Conservation (phyloP, 2,113 vertebrate genomes). For the Lycocorax pyrrhopterus region DNA sequence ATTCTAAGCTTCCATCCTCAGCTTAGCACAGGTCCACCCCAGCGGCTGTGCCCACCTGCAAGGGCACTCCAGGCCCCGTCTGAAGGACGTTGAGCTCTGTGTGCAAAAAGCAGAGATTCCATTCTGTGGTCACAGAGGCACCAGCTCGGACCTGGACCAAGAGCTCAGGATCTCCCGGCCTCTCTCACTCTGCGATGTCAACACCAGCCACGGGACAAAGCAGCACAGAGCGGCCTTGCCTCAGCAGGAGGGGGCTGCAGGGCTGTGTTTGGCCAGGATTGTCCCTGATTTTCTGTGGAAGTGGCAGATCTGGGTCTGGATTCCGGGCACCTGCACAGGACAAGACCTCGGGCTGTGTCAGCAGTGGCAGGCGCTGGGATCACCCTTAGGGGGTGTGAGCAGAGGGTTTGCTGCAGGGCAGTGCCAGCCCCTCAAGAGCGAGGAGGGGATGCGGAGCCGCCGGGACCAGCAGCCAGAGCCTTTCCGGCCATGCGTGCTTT, state of each 20-base stretch:
- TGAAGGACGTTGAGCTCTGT: accelerated
- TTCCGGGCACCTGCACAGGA: not conserved
- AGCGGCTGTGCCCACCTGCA: not conserved
- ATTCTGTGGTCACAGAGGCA: not conserved
- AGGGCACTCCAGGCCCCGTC: not conserved
- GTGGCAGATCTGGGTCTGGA: not conserved
- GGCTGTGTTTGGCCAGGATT: not conserved
- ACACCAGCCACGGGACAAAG: not conserved
- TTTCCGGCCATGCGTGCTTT: not conserved
- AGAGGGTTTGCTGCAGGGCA: not conserved
- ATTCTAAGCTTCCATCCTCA: not conserved
- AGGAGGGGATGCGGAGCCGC: not conserved
- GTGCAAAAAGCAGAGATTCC: not conserved
- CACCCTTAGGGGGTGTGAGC: accelerated
- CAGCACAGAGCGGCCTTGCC: not conserved
- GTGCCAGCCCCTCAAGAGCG: not conserved
- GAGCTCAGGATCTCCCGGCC: not conserved
- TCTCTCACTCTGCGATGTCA: not conserved
- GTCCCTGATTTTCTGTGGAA: not conserved
- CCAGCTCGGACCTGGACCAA: not conserved
- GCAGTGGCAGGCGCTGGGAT: not conserved
- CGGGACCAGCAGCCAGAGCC: not conserved
- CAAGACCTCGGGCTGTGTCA: not conserved
- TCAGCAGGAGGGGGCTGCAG: not conserved
- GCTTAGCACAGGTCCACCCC: not conserved